These are phyloP conservation scores for Erinaceus europaeus DNA, from an alignment of 2,113 vertebrate species.

Conservation along the genomic window DNA sequence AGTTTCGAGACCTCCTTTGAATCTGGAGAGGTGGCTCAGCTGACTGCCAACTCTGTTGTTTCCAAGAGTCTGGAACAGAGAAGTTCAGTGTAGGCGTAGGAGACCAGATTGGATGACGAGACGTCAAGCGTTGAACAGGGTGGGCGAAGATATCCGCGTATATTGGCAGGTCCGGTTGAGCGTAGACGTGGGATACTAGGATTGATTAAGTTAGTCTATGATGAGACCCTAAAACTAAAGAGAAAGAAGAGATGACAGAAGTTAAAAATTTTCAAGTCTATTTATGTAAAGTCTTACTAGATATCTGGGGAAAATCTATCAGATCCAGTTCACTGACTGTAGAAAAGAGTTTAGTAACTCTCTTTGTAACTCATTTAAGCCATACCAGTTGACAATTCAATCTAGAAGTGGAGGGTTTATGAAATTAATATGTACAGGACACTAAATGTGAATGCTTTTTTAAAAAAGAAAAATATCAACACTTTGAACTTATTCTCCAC, in stretches of 20 bases:
- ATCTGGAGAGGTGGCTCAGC: too few species aligned
- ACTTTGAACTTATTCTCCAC: background rate
- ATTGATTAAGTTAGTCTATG: background rate
- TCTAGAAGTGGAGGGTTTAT: conserved; percentile 55
- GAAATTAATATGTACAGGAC: conserved; percentile 41
- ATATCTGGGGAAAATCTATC: conserved; percentile 55
- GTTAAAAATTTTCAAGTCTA: background rate
- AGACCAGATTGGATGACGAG: too few species aligned
- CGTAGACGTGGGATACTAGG: too few species aligned
- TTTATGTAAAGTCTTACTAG: conserved; percentile 48
- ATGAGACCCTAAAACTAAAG: background rate
- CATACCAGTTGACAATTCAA: conserved; percentile 60
- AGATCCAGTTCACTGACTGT: conserved; percentile 31
- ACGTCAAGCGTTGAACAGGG: too few species aligned
- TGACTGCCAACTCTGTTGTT: too few species aligned
- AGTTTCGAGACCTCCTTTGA: too few species aligned
- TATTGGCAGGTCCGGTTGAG: too few species aligned
- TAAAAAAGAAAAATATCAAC: conserved; percentile 37
- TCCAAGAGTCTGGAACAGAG: too few species aligned
- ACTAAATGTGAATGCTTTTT: conserved; percentile 38
- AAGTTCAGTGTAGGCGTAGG: too few species aligned
- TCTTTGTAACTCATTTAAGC: conserved; percentile 50
- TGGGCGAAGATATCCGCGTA: too few species aligned
- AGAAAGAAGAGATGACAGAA: background rate
- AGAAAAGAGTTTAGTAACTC: conserved; percentile 48